Percentiles rank a stretch among this genome's conserved stretches.
These are phyloP conservation scores for Halichondria panicea DNA, from an alignment of 37 sponge, comb jelly and placozoan genomes.

Conservation along the genomic window DNA sequence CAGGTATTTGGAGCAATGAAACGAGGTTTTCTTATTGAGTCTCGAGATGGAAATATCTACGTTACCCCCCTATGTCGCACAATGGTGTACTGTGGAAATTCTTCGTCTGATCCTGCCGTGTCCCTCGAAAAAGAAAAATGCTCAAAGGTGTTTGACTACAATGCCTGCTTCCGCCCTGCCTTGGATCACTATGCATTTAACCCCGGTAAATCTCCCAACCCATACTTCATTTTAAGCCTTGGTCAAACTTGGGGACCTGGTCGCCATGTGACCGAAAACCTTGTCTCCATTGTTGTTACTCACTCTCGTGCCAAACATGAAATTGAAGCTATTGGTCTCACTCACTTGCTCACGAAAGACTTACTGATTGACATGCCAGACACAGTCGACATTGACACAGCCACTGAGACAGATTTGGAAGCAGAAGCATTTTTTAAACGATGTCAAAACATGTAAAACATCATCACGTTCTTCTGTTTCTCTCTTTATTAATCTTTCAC, in stretches of 20 bases:
- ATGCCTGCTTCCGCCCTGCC: constrained; percentile 32
- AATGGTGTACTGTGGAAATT: constrained; percentile 37
- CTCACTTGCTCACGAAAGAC: constrained; percentile 4
- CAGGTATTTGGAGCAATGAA: constrained; percentile 48
- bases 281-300: constrained; percentile 57
- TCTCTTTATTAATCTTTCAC: not conserved
- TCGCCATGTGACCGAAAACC: constrained; percentile 59
- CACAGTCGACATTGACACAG: constrained; percentile 33
- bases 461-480: not conserved
- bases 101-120: constrained; percentile 1
- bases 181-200: constrained; percentile 37
- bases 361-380: constrained; percentile 23
- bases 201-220: constrained; percentile 45
- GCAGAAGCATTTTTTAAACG: constrained; percentile 50
- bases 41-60: constrained; percentile 42
- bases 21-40: constrained; percentile 53
- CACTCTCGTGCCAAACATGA: constrained; percentile 48
- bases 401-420: constrained; percentile 11
- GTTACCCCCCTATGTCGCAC: constrained; percentile 55
- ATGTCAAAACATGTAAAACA: not conserved
- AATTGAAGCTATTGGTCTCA: constrained; percentile 32
- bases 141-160: constrained; percentile 72
- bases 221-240: constrained; percentile 61
- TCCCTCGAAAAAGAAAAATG: constrained; percentile 30
- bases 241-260: constrained; percentile 83